Evolutionary conservation across 2,797 vertebrate species (phyloP).

Genomic region (Alectoris magna): DNA sequence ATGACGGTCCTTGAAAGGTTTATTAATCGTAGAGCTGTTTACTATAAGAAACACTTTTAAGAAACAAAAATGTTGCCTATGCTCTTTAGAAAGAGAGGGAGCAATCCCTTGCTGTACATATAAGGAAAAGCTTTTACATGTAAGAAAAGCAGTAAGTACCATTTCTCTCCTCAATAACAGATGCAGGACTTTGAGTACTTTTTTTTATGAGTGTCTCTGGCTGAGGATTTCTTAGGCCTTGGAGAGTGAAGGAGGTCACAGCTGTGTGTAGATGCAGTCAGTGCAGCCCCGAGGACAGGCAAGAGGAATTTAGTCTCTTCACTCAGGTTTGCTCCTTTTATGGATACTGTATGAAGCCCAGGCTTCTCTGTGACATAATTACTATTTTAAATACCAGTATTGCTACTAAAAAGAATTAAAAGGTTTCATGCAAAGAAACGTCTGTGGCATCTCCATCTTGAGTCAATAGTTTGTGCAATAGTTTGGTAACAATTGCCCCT

Average conservation of each 20-base stretch:
- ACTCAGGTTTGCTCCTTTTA: background rate
- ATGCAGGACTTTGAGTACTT: background rate
- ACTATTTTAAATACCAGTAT: background rate
- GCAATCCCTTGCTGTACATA: background rate
- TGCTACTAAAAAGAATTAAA: background rate
- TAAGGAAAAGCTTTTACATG: background rate
- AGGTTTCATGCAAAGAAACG: background rate
- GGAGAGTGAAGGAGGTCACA: background rate
- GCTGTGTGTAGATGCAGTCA: background rate
- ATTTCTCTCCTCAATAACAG: background rate
- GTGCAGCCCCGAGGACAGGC: background rate
- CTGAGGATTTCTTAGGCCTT: background rate
- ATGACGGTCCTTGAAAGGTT: background rate
- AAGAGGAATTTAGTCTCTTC: background rate
- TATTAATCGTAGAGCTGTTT: background rate
- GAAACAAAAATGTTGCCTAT: background rate
- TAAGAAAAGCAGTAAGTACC: background rate
- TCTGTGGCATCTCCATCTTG: rapidly evolving
- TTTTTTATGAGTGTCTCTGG: background rate
- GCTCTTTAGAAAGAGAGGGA: background rate
- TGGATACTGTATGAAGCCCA: background rate
- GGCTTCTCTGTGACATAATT: background rate
- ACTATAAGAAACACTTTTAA: background rate
- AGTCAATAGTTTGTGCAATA: background rate
- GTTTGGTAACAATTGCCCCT: rapidly evolving